Evolutionary conservation across 1,140 invertebrate species (phyloP).

Genomic region (Ceratosolen solmsi): DNA sequence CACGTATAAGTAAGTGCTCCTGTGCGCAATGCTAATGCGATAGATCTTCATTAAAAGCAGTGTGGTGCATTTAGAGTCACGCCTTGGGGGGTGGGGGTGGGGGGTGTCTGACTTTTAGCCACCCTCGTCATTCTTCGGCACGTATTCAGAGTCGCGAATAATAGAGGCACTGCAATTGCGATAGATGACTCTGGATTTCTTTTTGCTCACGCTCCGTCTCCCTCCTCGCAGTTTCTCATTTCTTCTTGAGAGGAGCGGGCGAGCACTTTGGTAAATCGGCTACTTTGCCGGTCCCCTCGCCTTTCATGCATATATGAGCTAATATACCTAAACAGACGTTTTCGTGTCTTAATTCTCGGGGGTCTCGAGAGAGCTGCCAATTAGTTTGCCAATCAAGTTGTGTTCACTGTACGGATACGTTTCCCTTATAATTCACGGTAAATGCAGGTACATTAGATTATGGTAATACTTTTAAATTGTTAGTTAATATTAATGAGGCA

Average conservation of each 20-base stretch:
- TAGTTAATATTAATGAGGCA: slow-evolving; percentile 8
- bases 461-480: neutral
- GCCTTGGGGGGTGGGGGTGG: slow-evolving; percentile 48
- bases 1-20: slow-evolving; percentile 28
- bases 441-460: neutral
- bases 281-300: slow-evolving; percentile 4
- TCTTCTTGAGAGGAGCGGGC: neutral
- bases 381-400: slow-evolving; percentile 7
- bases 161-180: slow-evolving; percentile 57
- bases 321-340: slow-evolving; percentile 8
- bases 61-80: slow-evolving; percentile 61
- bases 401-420: neutral
- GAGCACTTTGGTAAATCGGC: slow-evolving; percentile 18
- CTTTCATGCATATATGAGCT: neutral
- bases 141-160: slow-evolving; percentile 56
- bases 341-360: slow-evolving; percentile 21
- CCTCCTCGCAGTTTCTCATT: neutral
- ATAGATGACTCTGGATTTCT: slow-evolving; percentile 59
- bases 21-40: slow-evolving; percentile 37
- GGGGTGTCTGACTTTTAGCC: slow-evolving; percentile 57
- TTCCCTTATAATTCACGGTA: neutral
- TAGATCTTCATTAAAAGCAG: slow-evolving; percentile 64
- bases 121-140: slow-evolving; percentile 64
- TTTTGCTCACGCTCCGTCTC: slow-evolving; percentile 27
- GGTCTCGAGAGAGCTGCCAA: neutral